Conservation (phyloP, 2,888 invertebrate species). For the Drosophila tripunctata region DNA sequence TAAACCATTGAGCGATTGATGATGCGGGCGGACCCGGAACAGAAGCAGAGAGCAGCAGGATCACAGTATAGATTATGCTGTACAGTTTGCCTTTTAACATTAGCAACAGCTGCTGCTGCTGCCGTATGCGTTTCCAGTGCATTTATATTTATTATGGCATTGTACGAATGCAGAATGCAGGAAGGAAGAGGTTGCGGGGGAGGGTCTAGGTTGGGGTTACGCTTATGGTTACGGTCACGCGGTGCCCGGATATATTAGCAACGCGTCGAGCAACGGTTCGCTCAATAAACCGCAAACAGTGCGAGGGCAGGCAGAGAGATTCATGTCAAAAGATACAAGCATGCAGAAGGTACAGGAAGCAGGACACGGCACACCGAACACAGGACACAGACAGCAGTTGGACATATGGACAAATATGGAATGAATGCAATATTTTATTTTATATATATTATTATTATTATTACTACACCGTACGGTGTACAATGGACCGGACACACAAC, state of each 20-base stretch:
- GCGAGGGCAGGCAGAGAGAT: not conserved
- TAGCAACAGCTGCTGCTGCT: constrained; percentile 76
- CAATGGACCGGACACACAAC: constrained; percentile 24
- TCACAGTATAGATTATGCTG: constrained; percentile 49
- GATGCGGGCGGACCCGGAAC: constrained; percentile 35
- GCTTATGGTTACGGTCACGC: constrained; percentile 53
- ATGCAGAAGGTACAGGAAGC: constrained; percentile 43
- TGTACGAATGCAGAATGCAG: not conserved
- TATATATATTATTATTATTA: constrained; percentile 68
- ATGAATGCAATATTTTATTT: constrained; percentile 71
- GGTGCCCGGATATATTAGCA: constrained; percentile 74
- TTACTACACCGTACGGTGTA: constrained; percentile 48
- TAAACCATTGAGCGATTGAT: constrained; percentile 67
- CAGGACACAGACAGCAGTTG: constrained; percentile 34
- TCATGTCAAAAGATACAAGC: constrained; percentile 48
- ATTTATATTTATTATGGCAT: constrained; percentile 71
- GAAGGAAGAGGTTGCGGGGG: not conserved
- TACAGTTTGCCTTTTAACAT: constrained; percentile 61
- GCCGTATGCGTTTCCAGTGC: constrained; percentile 72
- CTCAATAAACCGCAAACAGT: constrained; percentile 70
- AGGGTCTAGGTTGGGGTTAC: constrained; percentile 22
- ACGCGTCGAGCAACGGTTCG: constrained; percentile 55
- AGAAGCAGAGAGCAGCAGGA: constrained; percentile 16
- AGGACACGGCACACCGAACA: constrained; percentile 18
- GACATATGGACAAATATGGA: constrained; percentile 48